These are phyloP conservation scores for Girardinus metallicus DNA, from an alignment of 2,797 vertebrate genomes.

Conservation along the genomic window DNA sequence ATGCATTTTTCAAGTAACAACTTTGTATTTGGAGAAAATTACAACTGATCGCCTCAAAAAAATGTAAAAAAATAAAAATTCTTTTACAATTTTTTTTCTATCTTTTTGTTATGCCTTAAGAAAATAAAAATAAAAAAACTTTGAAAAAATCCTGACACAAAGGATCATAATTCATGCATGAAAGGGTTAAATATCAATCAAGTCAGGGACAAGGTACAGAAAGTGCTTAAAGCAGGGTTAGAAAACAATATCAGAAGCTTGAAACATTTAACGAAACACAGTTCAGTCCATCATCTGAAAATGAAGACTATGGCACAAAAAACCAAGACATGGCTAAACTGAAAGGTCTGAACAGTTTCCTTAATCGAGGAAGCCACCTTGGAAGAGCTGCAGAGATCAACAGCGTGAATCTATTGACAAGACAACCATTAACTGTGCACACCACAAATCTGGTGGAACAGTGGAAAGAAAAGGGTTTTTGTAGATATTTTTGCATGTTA, in stretches of 20 bases:
- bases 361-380: background rate
- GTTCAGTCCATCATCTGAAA: background rate
- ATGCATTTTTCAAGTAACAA: no score
- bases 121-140: no score
- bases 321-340: background rate
- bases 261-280: background rate
- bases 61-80: no score
- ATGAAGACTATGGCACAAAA: no score
- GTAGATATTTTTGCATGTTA: background rate
- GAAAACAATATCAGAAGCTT: no score
- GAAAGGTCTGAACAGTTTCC: background rate
- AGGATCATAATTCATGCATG: no score
- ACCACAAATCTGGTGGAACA: background rate
- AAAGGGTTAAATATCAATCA: background rate
- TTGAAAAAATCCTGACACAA: no score
- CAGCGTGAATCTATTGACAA: background rate
- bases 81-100: no score
- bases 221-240: background rate
- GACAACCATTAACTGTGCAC: background rate
- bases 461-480: background rate
- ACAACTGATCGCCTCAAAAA: no score
- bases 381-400: background rate
- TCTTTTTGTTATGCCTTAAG: no score
- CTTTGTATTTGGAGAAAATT: no score
- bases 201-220: background rate